Conservation (phyloP, 2,797 vertebrate genomes). For the Eremophila alpestris region DNA sequence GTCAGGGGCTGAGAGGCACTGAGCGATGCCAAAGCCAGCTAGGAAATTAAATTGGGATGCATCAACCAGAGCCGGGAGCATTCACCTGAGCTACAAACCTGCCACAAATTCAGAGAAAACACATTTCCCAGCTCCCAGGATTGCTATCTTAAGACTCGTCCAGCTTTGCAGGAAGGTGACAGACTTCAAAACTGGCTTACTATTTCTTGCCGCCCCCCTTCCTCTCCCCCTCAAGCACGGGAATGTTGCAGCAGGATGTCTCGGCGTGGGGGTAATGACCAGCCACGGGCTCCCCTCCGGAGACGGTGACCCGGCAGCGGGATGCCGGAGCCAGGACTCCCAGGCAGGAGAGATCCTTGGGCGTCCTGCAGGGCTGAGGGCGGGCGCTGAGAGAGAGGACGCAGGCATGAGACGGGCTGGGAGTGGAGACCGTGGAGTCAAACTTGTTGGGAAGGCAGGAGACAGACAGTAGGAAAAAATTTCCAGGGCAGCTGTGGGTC, state of each 20-base stretch:
- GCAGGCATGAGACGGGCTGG: not conserved
- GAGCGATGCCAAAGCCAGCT: not conserved
- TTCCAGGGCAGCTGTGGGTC: not conserved
- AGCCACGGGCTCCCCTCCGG: not conserved
- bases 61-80: not conserved
- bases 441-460: constrained; percentile 25
- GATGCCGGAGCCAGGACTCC: not conserved
- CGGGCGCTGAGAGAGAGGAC: not conserved
- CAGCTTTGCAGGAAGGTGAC: not conserved
- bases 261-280: not conserved
- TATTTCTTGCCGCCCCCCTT: not conserved
- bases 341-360: not conserved
- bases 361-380: not conserved
- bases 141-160: not conserved
- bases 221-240: not conserved
- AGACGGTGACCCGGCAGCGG: not conserved
- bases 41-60: constrained; percentile 35
- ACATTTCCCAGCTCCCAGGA: not conserved
- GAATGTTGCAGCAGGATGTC: not conserved
- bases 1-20: not conserved
- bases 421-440: not conserved
- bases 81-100: constrained; percentile 25
- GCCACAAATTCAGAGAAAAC: not conserved
- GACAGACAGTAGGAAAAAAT: constrained; percentile 36
- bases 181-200: not conserved